Percentiles rank a stretch among this genome's conserved stretches.
Conservation (phyloP, 2,888 invertebrate species). For the Cistogaster globosa region DNA sequence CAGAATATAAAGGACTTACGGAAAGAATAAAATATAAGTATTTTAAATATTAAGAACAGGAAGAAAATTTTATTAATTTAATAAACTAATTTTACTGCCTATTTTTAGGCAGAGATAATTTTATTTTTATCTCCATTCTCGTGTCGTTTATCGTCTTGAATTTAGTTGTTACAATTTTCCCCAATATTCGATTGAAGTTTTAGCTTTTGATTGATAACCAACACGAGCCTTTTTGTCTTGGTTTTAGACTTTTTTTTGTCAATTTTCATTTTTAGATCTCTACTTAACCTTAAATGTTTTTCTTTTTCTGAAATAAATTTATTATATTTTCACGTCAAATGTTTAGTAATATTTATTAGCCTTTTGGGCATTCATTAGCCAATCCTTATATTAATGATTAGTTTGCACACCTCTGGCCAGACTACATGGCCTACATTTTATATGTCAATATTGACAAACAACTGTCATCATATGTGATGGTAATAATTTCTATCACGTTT, state of each 20-base stretch:
- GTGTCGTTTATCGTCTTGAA: too few species aligned
- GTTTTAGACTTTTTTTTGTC: background rate
- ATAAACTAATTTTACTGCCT: too few species aligned
- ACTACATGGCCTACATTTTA: constrained; percentile 50
- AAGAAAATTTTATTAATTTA: too few species aligned
- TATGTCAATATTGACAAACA: constrained; percentile 71
- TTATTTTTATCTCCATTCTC: too few species aligned
- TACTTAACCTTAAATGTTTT: constrained; percentile 9
- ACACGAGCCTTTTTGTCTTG: background rate
- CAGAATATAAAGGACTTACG: too few species aligned
- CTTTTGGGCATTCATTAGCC: constrained; percentile 70
- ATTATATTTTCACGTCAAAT: constrained; percentile 52
- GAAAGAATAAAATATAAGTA: too few species aligned
- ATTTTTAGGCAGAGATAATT: too few species aligned
- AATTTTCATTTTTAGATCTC: constrained; percentile 2
- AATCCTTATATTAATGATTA: constrained; percentile 23
- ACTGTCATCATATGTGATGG: constrained; percentile 65
- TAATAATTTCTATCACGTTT: constrained; percentile 40
- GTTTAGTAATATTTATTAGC: constrained; percentile 53
- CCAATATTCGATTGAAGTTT: background rate
- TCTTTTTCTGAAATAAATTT: constrained; percentile 12
- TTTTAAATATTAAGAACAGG: too few species aligned
- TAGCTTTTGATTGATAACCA: background rate
- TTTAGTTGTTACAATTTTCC: too few species aligned
- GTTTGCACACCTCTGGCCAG: constrained; percentile 8